These are phyloP conservation scores for Aurelia aurita DNA, from an alignment of 30 jellyfish, hydroid and myxozoan genomes.

Conservation along the genomic window DNA sequence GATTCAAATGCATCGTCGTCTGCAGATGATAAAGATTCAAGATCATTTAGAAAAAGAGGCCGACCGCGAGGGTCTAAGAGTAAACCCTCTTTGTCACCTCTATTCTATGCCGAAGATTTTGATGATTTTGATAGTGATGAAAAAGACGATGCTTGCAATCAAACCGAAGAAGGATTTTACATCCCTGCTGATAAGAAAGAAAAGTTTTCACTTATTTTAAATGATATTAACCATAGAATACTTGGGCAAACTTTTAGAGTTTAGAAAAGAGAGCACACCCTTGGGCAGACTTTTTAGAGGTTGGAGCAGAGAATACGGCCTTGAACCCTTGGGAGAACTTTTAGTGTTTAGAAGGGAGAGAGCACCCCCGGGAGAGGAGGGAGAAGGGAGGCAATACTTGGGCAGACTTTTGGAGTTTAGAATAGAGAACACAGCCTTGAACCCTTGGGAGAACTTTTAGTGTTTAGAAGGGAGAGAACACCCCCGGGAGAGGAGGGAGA, in stretches of 20 bases:
- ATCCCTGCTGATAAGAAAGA: slow-evolving; percentile 65
- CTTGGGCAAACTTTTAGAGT: slow-evolving; percentile 36
- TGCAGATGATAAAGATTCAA: slow-evolving; percentile 35
- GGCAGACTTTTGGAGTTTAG: slow-evolving; percentile 30
- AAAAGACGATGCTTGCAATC: slow-evolving; percentile 9
- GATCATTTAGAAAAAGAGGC: slow-evolving; percentile 49
- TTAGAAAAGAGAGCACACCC: background rate
- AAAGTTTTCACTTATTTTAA: slow-evolving; percentile 51
- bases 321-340: too few relatives aligned
- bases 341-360: too few relatives aligned
- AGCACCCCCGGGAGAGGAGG: too few relatives aligned
- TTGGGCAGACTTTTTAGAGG: too few relatives aligned
- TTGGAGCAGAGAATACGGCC: too few relatives aligned
- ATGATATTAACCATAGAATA: slow-evolving; percentile 48
- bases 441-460: too few relatives aligned
- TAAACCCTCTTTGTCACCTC: slow-evolving; percentile 49
- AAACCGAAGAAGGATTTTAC: slow-evolving; percentile 13
- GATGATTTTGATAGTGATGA: slow-evolving; percentile 63
- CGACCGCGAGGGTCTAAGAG: slow-evolving; percentile 69
- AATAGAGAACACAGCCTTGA: too few relatives aligned
- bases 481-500: too few relatives aligned
- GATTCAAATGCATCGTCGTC: slow-evolving; percentile 15
- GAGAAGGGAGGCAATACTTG: too few relatives aligned
- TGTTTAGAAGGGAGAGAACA: too few relatives aligned
- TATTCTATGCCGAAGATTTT: slow-evolving; percentile 66